These are phyloP conservation scores for Apodemia hepburni DNA, from an alignment of 2,888 invertebrate species.

Conservation along the genomic window DNA sequence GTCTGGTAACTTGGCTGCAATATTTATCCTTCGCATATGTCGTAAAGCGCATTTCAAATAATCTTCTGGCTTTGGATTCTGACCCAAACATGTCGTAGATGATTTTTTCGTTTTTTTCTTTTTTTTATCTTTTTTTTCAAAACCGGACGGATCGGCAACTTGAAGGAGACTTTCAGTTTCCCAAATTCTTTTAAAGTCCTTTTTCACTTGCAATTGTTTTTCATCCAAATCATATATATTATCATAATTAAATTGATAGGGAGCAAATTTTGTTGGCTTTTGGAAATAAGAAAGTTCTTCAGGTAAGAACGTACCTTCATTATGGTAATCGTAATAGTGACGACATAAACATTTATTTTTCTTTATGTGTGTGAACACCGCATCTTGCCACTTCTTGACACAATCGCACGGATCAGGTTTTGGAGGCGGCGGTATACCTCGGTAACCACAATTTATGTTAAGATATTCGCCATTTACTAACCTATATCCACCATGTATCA, in stretches of 20 bases:
- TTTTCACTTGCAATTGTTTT: constrained; percentile 48
- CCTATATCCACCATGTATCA: constrained; percentile 61
- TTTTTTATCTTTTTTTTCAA: constrained; percentile 40
- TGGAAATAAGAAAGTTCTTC: constrained; percentile 58
- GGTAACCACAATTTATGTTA: constrained; percentile 56
- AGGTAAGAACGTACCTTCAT: constrained; percentile 50
- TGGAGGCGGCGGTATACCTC: constrained; percentile 42
- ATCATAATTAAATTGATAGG: constrained; percentile 52
- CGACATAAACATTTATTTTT: constrained; percentile 57
- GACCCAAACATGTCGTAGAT: constrained; percentile 50
- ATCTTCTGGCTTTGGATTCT: constrained; percentile 49
- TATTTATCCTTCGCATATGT: constrained; percentile 47
- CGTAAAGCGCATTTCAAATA: constrained; percentile 60
- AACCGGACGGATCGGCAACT: constrained; percentile 38
- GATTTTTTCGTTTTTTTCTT: constrained; percentile 39
- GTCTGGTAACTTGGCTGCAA: no score
- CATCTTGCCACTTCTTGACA: constrained; percentile 50
- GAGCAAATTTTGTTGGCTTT: constrained; percentile 47
- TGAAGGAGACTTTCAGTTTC: constrained; percentile 58
- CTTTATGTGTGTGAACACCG: constrained; percentile 49
- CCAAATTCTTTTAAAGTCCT: constrained; percentile 59
- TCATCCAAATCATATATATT: constrained; percentile 58
- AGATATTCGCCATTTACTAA: constrained; percentile 41
- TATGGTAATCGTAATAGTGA: constrained; percentile 56
- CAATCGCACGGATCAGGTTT: constrained; percentile 55